Percentiles rank a stretch among this genome's conserved stretches.
phyloP scores from a whole-genome alignment of 2,888 invertebrate genomes.

The Eristalis arbustorum region DNA sequence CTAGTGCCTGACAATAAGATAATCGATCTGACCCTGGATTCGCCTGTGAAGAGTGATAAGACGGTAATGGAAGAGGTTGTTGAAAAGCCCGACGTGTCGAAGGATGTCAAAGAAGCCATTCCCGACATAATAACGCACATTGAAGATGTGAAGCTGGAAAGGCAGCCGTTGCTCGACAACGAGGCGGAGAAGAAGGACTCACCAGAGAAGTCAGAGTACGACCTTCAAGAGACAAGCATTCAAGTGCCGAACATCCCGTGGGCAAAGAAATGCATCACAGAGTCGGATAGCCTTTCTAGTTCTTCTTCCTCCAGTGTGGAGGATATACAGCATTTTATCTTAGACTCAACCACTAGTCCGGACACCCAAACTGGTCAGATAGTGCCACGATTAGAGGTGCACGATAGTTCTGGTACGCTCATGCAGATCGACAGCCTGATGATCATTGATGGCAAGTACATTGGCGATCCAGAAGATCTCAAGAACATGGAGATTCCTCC shows the following conservation, averaged over 20 bases:
- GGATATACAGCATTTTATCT: constrained; percentile 80
- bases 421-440: constrained; percentile 84
- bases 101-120: constrained; percentile 77
- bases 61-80: constrained; percentile 71
- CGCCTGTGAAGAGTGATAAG: constrained; percentile 73
- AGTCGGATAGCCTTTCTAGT: constrained; percentile 81
- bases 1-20: constrained; percentile 74
- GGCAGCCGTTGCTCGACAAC: constrained; percentile 71
- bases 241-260: constrained; percentile 82
- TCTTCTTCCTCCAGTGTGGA: constrained; percentile 81
- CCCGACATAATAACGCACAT: constrained; percentile 79
- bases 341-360: constrained; percentile 80
- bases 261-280: constrained; percentile 81
- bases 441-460: constrained; percentile 81
- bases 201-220: constrained; percentile 75
- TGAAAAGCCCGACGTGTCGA: constrained; percentile 77
- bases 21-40: constrained; percentile 74
- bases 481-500: constrained; percentile 79
- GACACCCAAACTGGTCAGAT: constrained; percentile 79
- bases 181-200: constrained; percentile 78
- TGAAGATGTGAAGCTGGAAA: constrained; percentile 71
- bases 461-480: constrained; percentile 80
- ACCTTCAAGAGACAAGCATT: constrained; percentile 83
- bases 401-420: constrained; percentile 86
- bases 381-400: constrained; percentile 87